Percentiles rank a stretch among this genome's conserved stretches.
phyloP scores from a whole-genome alignment of 1,140 invertebrate species.

The Magallana ariakensis region DNA sequence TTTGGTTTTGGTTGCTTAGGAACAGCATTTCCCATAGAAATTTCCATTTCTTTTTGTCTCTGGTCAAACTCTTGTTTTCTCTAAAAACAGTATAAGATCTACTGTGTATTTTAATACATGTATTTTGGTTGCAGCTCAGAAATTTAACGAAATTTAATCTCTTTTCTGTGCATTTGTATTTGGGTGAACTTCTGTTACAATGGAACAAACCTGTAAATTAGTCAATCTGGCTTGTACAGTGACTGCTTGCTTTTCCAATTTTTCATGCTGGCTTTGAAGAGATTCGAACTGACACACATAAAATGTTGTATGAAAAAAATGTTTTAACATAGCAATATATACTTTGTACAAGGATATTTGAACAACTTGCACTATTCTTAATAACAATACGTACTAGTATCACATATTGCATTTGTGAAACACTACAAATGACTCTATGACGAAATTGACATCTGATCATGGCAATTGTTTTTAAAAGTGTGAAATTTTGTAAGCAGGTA shows the following conservation, averaged over 20 bases:
- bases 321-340: too few relatives aligned
- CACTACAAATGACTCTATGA: too few relatives aligned
- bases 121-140: neutral
- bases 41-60: conserved; percentile 68
- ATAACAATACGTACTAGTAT: too few relatives aligned
- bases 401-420: too few relatives aligned
- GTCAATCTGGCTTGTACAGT: conserved; percentile 75
- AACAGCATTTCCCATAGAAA: conserved; percentile 45
- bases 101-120: neutral
- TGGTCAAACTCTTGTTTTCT: conserved; percentile 74
- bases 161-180: too few relatives aligned
- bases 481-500: too few relatives aligned
- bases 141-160: too few relatives aligned
- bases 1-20: conserved; percentile 65
- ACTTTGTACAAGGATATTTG: too few relatives aligned
- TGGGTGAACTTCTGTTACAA: neutral
- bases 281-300: conserved; percentile 66
- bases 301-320: neutral
- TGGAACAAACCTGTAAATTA: conserved; percentile 75
- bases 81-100: conserved; percentile 55
- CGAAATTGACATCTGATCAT: too few relatives aligned
- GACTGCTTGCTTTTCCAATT: conserved; percentile 74
- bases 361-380: too few relatives aligned
- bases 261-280: conserved; percentile 71
- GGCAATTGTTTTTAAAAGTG: too few relatives aligned